phyloP scores from a whole-genome alignment of 2,113 vertebrate species.

The Callionymus lyra region DNA sequence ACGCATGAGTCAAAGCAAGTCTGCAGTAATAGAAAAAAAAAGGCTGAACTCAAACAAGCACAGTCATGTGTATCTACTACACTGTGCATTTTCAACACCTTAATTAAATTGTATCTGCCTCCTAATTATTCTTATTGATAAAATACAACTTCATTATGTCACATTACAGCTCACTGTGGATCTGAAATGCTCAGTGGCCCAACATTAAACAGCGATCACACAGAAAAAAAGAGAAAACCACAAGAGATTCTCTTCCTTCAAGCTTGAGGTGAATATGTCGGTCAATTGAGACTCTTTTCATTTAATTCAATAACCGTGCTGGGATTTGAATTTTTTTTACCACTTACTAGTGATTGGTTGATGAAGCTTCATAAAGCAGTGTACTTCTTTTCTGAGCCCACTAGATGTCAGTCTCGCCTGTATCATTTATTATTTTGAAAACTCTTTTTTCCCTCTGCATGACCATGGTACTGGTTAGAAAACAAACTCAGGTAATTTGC shows the following conservation, averaged over 20 bases:
- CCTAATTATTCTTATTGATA: slow-evolving; percentile 71
- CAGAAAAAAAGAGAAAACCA: slow-evolving; percentile 58
- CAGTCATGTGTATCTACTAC: slow-evolving; percentile 41
- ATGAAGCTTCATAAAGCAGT: too few species aligned
- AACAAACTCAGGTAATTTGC: too few species aligned
- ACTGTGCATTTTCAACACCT: slow-evolving; percentile 53
- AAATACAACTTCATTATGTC: slow-evolving; percentile 71
- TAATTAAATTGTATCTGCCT: slow-evolving; percentile 69
- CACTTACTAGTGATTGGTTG: too few species aligned
- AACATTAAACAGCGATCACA: slow-evolving; percentile 20
- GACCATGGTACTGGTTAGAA: too few species aligned
- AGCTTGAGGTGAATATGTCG: slow-evolving; percentile 39
- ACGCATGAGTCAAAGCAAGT: too few species aligned
- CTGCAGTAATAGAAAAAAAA: too few species aligned
- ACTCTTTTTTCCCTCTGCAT: too few species aligned
- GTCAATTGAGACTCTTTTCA: slow-evolving; percentile 84
- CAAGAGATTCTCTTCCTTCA: slow-evolving; percentile 13
- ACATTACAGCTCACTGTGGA: slow-evolving; percentile 57
- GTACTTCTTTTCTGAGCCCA: too few species aligned
- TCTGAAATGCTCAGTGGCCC: slow-evolving; percentile 34
- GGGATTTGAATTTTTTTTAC: too few species aligned
- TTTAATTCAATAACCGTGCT: slow-evolving; percentile 77
- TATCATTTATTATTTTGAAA: too few species aligned
- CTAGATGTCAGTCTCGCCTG: too few species aligned
- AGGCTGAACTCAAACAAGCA: too few species aligned